Evolutionary conservation across 2,888 invertebrate genomes (phyloP), one percentile per base, ranked within the genome.

Genomic region (Colostygia pectinataria): DNA sequence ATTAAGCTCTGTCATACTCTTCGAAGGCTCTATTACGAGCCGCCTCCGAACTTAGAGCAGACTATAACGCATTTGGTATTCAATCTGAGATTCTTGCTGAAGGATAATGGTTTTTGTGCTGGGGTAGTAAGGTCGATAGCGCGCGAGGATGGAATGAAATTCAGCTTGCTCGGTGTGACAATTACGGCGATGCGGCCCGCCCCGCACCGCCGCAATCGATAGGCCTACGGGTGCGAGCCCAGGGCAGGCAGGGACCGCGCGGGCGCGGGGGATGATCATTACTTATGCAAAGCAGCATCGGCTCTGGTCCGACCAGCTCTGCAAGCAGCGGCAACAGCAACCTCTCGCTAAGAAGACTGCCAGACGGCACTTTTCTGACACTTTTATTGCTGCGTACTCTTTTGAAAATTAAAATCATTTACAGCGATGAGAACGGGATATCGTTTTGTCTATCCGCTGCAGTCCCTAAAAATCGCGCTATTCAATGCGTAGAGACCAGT

Each of bases 121-220:
- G 63, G 72, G 71, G 83, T 63, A 72, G 71, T 82, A 88, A 85
- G 79, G 89, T 85, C 74, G 83, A 82, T 80, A 82, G 74, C 73
- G 74, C 73, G 73, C 57, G 70, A 68, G 81, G 80, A 72, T 71
- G 71, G 80, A 80, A 75, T 69, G 71, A 75, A 79, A 80, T 78
- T 79, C 75, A 80, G 80, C 73, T 83, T 75, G 80, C 80, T 86
- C 82, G 77, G 83, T 87, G 90, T 89, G 90, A 89, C 90, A 90
- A 90, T 90, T 89, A 89, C 85, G 84, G 79, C 84, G 83, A 80
- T 84, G 83, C 83, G 83, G 86, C 85, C 83, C 85, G 85, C 87
- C 83, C 88, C 93, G 74, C 93, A 72, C 92, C 93, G 81, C 86
- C 93, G 82, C 93, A 94, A 84, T 94, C 94, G 63, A 93, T 94